phyloP scores from a whole-genome alignment of 2,888 invertebrate species.

The Tanypteryx hageni region DNA sequence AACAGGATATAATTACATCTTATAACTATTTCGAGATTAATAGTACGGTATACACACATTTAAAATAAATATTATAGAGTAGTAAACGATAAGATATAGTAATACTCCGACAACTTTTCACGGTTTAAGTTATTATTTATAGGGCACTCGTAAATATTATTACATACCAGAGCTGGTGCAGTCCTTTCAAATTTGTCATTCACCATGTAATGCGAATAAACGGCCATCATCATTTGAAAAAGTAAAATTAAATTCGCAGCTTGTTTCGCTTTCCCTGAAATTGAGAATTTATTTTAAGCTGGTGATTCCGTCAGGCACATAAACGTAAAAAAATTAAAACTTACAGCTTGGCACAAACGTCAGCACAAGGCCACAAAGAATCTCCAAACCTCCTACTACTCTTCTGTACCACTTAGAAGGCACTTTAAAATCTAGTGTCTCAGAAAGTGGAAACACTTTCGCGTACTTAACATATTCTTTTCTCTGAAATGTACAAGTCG shows the following conservation, averaged over 20 bases:
- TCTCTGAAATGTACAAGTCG: constrained; percentile 82
- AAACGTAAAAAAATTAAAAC: constrained; percentile 72
- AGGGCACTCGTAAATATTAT: background rate
- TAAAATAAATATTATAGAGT: too few species aligned
- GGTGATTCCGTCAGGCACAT: background rate
- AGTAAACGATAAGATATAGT: too few species aligned
- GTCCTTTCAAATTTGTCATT: constrained; percentile 94
- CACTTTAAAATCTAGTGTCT: constrained; percentile 88
- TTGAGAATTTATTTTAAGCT: constrained; percentile 65
- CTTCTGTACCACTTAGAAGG: constrained; percentile 95
- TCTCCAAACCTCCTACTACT: constrained; percentile 89
- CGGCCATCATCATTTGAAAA: constrained; percentile 89
- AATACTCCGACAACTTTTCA: too few species aligned
- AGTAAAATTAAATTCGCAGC: constrained; percentile 91
- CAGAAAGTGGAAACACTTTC: constrained; percentile 93
- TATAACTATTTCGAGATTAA: too few species aligned
- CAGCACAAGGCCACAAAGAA: constrained; percentile 89
- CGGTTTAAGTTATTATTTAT: too few species aligned
- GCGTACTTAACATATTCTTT: constrained; percentile 97
- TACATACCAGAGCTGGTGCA: constrained; percentile 87
- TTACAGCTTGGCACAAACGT: constrained; percentile 90
- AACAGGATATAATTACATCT: too few species aligned
- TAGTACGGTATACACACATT: too few species aligned
- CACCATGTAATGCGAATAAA: constrained; percentile 95
- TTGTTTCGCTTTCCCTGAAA: constrained; percentile 93